Conservation (phyloP, 1,140 invertebrate species). For the Euwallacea fornicatus region DNA sequence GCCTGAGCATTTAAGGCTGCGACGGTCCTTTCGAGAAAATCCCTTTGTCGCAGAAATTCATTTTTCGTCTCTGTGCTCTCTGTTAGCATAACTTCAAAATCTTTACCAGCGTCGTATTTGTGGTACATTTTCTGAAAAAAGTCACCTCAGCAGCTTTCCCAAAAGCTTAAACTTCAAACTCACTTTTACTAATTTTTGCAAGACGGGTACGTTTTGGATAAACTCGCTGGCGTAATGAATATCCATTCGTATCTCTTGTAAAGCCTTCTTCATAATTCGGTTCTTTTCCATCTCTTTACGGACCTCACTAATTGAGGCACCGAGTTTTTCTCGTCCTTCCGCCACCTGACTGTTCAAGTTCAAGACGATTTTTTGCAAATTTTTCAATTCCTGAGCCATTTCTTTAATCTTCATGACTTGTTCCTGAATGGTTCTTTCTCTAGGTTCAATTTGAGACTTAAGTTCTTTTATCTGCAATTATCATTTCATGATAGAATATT, state of each 20-base stretch:
- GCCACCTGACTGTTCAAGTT: conserved; percentile 69
- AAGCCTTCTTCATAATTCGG: conserved; percentile 65
- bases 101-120: conserved; percentile 71
- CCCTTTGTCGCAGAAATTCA: conserved; percentile 77
- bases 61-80: conserved; percentile 73
- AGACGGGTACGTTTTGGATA: conserved; percentile 72
- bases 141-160: background rate
- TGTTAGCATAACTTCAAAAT: conserved; percentile 63
- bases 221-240: conserved; percentile 73
- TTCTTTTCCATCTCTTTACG: conserved; percentile 66
- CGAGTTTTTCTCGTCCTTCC: conserved; percentile 75
- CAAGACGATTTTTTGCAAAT: conserved; percentile 59
- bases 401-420: conserved; percentile 78
- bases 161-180: conserved; percentile 32
- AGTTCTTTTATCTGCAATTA: conserved; percentile 69
- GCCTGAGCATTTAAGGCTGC: conserved; percentile 63
- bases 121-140: conserved; percentile 64
- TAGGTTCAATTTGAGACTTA: conserved; percentile 81
- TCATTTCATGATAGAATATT: background rate
- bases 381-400: conserved; percentile 72
- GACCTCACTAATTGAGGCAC: conserved; percentile 67
- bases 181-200: conserved; percentile 78
- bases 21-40: conserved; percentile 76
- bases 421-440: conserved; percentile 76
- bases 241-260: conserved; percentile 77